Evolutionary conservation across 92 coral and sea anemone species (phyloP).

Genomic region (Palythoa caribaeorum): DNA sequence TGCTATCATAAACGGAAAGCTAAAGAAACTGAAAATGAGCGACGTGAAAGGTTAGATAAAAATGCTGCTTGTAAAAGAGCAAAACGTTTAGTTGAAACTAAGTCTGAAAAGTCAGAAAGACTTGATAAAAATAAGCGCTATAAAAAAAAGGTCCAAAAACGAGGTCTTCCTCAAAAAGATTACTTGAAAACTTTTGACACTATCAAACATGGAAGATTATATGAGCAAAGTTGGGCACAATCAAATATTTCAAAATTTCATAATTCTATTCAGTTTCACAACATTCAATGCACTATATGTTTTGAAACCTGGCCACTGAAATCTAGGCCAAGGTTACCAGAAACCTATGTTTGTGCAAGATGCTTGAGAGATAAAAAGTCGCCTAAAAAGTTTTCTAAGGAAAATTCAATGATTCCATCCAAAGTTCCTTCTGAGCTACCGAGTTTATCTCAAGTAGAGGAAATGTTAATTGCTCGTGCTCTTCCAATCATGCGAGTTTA

Average conservation of each 20-base stretch:
- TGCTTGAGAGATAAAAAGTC: slow-evolving; percentile 17
- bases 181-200: neutral
- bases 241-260: slow-evolving; percentile 16
- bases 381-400: slow-evolving; percentile 20
- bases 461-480: slow-evolving; percentile 2
- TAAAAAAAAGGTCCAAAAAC: neutral
- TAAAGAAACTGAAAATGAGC: slow-evolving; percentile 3
- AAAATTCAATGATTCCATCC: slow-evolving; percentile 23
- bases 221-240: slow-evolving; percentile 13
- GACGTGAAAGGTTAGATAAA: slow-evolving; percentile 7
- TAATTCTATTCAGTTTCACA: neutral
- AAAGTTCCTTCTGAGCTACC: slow-evolving; percentile 5
- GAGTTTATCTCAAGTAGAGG: neutral
- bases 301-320: slow-evolving; percentile 17
- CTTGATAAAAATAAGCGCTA: neutral
- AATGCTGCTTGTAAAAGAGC: slow-evolving; percentile 12
- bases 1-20: slow-evolving; percentile 13
- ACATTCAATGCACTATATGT: slow-evolving; percentile 12
- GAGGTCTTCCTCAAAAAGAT: slow-evolving; percentile 13
- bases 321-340: slow-evolving; percentile 16
- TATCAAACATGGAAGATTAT: neutral
- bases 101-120: slow-evolving; percentile 4
- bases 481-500: slow-evolving; percentile 61
- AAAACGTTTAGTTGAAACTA: slow-evolving; percentile 13
- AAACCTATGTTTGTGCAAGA: slow-evolving; percentile 5